Conservation (phyloP, 2,113 vertebrate genomes). For the Alces alces region DNA sequence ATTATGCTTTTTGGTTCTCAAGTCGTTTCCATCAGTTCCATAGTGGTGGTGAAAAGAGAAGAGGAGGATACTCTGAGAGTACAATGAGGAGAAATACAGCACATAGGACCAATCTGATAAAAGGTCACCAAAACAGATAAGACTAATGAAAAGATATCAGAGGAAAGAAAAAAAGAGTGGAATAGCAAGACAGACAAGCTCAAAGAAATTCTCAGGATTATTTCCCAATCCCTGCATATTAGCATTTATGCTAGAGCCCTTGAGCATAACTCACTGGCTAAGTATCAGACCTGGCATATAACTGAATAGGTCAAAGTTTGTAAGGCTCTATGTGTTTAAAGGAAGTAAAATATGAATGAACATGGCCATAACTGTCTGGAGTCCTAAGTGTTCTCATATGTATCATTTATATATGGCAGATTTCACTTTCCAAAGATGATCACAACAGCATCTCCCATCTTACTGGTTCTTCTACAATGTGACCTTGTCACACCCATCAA, state of each 20-base stretch:
- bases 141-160: background rate
- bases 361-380: background rate
- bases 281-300: background rate
- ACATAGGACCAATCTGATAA: background rate
- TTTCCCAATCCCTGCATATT: background rate
- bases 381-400: background rate
- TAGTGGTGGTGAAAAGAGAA: background rate
- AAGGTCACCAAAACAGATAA: background rate
- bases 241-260: background rate
- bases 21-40: background rate
- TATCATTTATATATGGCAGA: background rate
- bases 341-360: background rate
- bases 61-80: background rate
- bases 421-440: background rate
- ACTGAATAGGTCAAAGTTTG: background rate
- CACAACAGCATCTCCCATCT: background rate
- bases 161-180: background rate
- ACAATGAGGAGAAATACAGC: background rate
- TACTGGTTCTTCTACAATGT: background rate
- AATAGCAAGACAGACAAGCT: background rate
- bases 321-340: background rate
- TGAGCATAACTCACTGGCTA: background rate
- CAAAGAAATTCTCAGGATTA: background rate
- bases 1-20: background rate
- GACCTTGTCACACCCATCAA: background rate